phyloP scores from a whole-genome alignment of 2,888 invertebrate genomes.

The Drosophila hamatofila region DNA sequence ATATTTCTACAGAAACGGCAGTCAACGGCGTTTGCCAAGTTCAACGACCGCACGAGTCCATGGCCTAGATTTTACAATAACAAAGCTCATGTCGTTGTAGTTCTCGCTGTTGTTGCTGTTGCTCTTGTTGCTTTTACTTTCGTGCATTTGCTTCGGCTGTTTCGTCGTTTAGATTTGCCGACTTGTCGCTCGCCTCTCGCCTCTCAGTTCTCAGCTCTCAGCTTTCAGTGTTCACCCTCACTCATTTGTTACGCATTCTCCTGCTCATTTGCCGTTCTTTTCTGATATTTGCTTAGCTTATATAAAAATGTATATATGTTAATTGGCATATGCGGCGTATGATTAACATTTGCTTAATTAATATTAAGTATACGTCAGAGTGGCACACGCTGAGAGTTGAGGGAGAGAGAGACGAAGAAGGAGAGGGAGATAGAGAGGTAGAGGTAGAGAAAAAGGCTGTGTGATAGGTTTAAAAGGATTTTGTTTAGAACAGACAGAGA shows the following conservation, averaged over 20 bases:
- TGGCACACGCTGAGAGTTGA: not conserved
- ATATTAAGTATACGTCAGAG: slow-evolving; percentile 55
- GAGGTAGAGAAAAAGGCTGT: not conserved
- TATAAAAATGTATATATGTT: slow-evolving; percentile 15
- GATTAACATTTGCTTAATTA: slow-evolving; percentile 25
- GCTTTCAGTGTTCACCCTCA: not conserved
- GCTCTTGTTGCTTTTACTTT: slow-evolving; percentile 72
- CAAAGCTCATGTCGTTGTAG: slow-evolving; percentile 53
- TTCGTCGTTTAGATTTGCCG: slow-evolving; percentile 49
- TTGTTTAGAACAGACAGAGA: no score
- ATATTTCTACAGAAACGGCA: slow-evolving; percentile 14
- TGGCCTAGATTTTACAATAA: slow-evolving; percentile 84
- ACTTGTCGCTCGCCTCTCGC: slow-evolving; percentile 30
- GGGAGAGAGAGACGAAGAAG: no score
- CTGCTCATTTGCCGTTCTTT: slow-evolving; percentile 4
- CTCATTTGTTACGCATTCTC: slow-evolving; percentile 27
- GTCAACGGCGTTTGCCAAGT: slow-evolving; percentile 72
- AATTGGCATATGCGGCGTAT: slow-evolving; percentile 53
- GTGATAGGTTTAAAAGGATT: no score
- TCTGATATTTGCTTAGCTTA: slow-evolving; percentile 25
- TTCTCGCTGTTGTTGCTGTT: slow-evolving; percentile 10
- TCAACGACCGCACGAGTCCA: slow-evolving; percentile 85
- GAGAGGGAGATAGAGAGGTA: not conserved
- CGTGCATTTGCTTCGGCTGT: slow-evolving; percentile 49
- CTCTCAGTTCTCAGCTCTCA: not conserved